These are phyloP conservation scores for Amphipyra tragopoginis DNA, from an alignment of 2,888 invertebrate genomes.

Conservation along the genomic window DNA sequence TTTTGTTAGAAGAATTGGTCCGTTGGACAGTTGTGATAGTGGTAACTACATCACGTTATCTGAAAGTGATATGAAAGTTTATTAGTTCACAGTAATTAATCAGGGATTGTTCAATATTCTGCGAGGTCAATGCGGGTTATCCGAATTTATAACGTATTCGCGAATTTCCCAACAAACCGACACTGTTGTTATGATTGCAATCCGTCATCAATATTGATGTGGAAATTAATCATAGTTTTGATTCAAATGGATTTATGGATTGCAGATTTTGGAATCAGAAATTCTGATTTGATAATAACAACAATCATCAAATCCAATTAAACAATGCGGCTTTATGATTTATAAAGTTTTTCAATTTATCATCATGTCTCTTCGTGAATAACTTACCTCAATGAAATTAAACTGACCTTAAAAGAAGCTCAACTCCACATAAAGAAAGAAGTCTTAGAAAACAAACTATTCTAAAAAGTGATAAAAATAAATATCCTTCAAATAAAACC, in stretches of 20 bases:
- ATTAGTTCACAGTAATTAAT: constrained; percentile 34
- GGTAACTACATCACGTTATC: constrained; percentile 26
- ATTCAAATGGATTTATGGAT: constrained; percentile 2
- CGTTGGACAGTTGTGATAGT: too few species aligned
- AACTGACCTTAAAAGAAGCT: background rate
- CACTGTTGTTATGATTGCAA: constrained; percentile 27
- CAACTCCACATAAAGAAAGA: background rate
- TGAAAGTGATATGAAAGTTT: constrained; percentile 16
- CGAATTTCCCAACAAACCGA: constrained; percentile 24
- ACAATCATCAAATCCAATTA: too few species aligned
- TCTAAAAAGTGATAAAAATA: background rate
- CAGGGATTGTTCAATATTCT: constrained; percentile 33
- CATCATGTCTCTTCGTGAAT: background rate
- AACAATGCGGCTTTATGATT: background rate
- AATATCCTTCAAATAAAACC: background rate
- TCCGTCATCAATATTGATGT: constrained; percentile 27
- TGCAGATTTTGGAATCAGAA: background rate
- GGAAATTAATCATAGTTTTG: constrained; percentile 14
- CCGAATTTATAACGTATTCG: constrained; percentile 22
- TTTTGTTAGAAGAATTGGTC: too few species aligned
- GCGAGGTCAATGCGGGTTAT: constrained; percentile 36
- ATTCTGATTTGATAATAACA: background rate
- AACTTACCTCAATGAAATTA: background rate
- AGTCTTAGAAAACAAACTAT: background rate
- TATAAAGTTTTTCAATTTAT: background rate